Evolutionary conservation across 2,888 invertebrate genomes (phyloP), one percentile per base, ranked within the genome.

Genomic region (Stegana nigrithorax): DNA sequence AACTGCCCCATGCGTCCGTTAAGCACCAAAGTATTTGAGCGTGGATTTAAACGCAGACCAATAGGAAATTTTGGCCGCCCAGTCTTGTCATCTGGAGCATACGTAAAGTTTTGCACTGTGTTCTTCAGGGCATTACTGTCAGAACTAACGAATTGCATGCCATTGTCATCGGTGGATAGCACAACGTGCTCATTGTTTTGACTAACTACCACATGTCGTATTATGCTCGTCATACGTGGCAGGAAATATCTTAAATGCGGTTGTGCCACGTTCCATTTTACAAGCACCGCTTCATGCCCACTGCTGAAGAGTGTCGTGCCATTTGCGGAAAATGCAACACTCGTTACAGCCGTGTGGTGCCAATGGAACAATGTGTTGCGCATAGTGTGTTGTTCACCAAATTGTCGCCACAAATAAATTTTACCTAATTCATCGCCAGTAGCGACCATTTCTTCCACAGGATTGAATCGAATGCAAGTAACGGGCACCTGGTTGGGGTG

Each of bases 261-360:
- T 71, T 88, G 86, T 36, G 87, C 84, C 21, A 90, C 67, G 58
- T 87, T 87, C 95, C 94, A 95, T 81, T 91, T 91, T 0, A 94
- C 93, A 57, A 95, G 83, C 0, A 93, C 93, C 75, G 90, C 88
- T 83, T 95, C 95, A 51, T 88, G 88, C n/a, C 92, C 94, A 7
- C 93, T 93, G 72, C 92, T 92, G 73, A 90, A 91, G 80, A 94
- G 88, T 68, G 89, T 88, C 8, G 89, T 89, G 19, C 93, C 93
- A 83, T 84, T 72, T 1, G 80, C 73, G 10, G 93, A 90, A 78
- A 93, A 94, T 1, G 87, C 85, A 14, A 94, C 80, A 77, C 91
- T 89, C 47, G 87, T 87, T 0, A 93, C 90, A 29, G 90, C 88
- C 53, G 92, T 86, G 4, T 90, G 89, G 84, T 94, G 94, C 94